A percentile compares a stretch with the other conserved stretches of the same genome.
Conservation (phyloP, 2,888 invertebrate genomes). For the Tinea trinotella region DNA sequence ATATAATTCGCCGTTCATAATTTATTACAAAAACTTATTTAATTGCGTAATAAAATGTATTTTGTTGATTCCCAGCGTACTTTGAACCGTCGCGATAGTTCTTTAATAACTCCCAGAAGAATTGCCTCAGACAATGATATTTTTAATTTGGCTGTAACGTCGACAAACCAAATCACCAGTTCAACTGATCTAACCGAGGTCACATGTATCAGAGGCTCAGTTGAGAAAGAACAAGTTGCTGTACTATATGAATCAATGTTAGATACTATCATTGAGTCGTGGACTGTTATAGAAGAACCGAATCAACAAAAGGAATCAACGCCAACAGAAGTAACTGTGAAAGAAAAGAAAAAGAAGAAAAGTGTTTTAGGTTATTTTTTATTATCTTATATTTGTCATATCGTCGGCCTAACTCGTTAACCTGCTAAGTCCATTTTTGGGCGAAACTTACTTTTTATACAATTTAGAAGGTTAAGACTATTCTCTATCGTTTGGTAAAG, state of each 20-base stretch:
- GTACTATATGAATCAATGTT: constrained; percentile 56
- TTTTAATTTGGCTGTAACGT: too few species aligned
- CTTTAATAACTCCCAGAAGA: constrained; percentile 33
- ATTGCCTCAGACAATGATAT: constrained; percentile 23
- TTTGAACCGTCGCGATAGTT: constrained; percentile 52
- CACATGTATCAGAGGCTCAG: constrained; percentile 35
- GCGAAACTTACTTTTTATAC: too few species aligned
- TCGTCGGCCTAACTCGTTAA: too few species aligned
- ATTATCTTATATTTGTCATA: too few species aligned
- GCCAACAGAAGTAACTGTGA: constrained; percentile 12
- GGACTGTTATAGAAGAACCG: constrained; percentile 38
- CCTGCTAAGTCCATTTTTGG: too few species aligned
- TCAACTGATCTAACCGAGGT: constrained; percentile 31
- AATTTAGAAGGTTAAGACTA: too few species aligned
- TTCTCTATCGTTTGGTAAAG: too few species aligned
- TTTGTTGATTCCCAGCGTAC: constrained; percentile 51
- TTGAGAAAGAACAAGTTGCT: constrained; percentile 47
- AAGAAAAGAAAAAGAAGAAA: neutral
- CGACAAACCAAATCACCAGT: too few species aligned
- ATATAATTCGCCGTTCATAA: too few species aligned
- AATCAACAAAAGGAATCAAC: constrained; percentile 33
- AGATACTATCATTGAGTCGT: constrained; percentile 45
- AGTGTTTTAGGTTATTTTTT: too few species aligned
- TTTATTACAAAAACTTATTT: too few species aligned
- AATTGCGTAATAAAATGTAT: constrained; percentile 40